Base-by-base conservation (phyloP, 2,888 invertebrate genomes). In the Doris montereyensis region DNA sequence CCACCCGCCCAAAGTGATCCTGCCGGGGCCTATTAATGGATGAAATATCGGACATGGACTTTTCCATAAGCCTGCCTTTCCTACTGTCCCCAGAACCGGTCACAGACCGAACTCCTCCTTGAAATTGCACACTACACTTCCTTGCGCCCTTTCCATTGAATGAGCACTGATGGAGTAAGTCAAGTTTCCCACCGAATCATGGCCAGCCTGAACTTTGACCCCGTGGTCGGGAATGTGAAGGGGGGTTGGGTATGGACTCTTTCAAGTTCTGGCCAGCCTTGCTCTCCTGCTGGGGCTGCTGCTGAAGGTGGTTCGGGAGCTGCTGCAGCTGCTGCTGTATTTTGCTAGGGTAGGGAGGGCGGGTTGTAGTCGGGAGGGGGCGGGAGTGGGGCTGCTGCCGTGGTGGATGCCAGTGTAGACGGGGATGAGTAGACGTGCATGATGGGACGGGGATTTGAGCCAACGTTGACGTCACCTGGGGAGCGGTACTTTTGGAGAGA, bases 211-310 rank as follows among this genome's bases (percentile, higher is more conserved):
- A 0, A 78, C 72, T 34, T 28, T 78, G 68, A 78, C 68, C 0
- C 80, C 13, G 76, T 58, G 24, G 82, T 81, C 13, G 82, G 80
- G 57, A 82, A 82, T 68, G 81, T 82, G 68, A 82, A 82, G 3
- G 82, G 3, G 82, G 82, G 72, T 82, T 82, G 2, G 60, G 79
- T 3, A 75, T 13, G 0, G 62, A 30, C 17, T 76, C 71, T 32
- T 79, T 79, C 5, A 35, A 21, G 30, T 65, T 13, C 67, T 57
- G 73, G 34, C 67, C 57, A 2, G 24, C 13, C 24, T 4, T n/a
- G n/a, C n/a, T n/a, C n/a, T n/a, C n/a, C n/a, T 41, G 52, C 17
- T 41, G 52, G 8, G 5, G 52, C 52, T 41, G 52, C 52, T 41
- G 52, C 52, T 41, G 52, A 5, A 10, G 52, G 8, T 41, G 52